Base-by-base conservation (phyloP, 2,888 invertebrate genomes). In the Cataglyphis altisquamis region DNA sequence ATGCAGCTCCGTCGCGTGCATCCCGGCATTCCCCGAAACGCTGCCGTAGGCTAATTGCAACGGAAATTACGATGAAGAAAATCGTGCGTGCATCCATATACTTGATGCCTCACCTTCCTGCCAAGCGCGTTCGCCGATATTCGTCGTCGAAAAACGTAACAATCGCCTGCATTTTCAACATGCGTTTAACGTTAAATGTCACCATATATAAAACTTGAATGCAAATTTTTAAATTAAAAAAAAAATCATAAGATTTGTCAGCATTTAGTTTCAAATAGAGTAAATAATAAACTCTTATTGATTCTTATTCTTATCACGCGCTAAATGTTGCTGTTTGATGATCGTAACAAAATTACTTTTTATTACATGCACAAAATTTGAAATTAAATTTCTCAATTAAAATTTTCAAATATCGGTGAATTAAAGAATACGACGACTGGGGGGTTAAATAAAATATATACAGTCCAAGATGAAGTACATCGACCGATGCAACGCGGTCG, bases 1-100 rank as follows among this genome's bases (percentile, higher is more conserved):
- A 90, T 90, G 90, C 90, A 90, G 89, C 89, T 90, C 88, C 86
- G 90, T 90, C 84, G 88, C 88, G 85, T 88, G 88, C 88, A 90
- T 88, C 90, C 90, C 90, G 85, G 90, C 83, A 72, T 82, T 83
- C 83, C 72, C 88, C 83, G 86, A 90, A 90, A 90, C 57, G 83
- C 80, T 77, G 70, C 70, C 82, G 82, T 72, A 81, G 84, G 82
- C 83, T 86, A 87, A 87, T 87, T 84, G 82, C 48, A 83, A 66
- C 52, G 74, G 77, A 84, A 84, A 84, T 78, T 78, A 63, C 52
- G 39, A 10, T 67, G 52, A 60, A 75, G 64, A 66, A 67, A 70
- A 64, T 45, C 60, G 45, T 70, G 66, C 77, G 60, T 62, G 55
- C 72, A 57, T 75, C 52, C 75, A 55, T 15, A 48, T 48, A 57